phyloP scores from a whole-genome alignment of 2,888 invertebrate genomes.

The Crematogaster levior region DNA sequence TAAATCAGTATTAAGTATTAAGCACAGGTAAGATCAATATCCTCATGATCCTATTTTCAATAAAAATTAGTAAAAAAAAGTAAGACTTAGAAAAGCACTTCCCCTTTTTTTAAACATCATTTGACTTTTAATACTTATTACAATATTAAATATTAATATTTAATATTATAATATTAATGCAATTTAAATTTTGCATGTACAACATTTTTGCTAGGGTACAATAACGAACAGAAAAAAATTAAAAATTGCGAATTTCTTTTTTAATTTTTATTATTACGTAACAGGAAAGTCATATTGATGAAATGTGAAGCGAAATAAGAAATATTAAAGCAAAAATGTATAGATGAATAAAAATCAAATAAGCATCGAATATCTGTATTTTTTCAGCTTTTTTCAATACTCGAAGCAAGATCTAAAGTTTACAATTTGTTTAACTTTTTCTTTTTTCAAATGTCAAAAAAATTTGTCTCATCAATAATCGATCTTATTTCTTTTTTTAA shows the following conservation, averaged over 20 bases:
- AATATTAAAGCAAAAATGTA: neutral
- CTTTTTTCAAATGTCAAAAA: neutral
- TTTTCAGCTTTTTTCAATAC: neutral
- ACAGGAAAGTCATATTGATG: neutral
- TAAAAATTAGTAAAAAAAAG: neutral
- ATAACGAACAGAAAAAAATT: neutral
- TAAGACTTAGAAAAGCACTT: neutral
- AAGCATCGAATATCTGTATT: neutral
- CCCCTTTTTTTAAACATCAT: neutral
- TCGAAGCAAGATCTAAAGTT: neutral
- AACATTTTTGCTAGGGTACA: neutral
- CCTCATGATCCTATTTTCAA: neutral
- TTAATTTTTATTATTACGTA: too few species aligned
- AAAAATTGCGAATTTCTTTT: too few species aligned
- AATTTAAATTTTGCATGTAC: neutral
- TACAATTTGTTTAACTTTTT: neutral
- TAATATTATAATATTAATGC: neutral
- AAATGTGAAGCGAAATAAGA: neutral
- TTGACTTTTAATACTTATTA: neutral
- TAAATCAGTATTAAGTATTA: conserved; percentile 11
- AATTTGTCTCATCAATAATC: neutral
- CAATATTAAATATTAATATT: neutral
- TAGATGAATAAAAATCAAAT: neutral
- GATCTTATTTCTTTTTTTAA: neutral
- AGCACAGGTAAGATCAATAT: neutral